Evolutionary conservation across 2,888 invertebrate species (phyloP), one percentile per base, ranked within the genome.

Genomic region (Ichneumoninae sp.): DNA sequence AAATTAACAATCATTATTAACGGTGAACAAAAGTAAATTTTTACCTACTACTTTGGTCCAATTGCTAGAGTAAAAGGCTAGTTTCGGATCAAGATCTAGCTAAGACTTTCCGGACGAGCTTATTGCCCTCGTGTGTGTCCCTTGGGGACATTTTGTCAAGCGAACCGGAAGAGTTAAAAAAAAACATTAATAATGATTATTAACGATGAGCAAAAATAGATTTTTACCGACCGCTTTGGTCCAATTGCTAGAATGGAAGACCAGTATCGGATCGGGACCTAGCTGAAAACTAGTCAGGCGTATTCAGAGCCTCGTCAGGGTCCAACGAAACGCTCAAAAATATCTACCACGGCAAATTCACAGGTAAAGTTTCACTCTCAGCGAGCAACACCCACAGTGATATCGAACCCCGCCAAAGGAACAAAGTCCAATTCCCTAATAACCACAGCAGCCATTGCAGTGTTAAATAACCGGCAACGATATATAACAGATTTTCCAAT

Each of bases 61-160:
- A 40, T 8, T 40, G 36, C 8, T 40, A 40, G 36, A 40, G 36
- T 6, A 40, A 8, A 40, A 8, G 6, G 36, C 5, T 40, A 40
- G 36, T 30, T 3, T 30, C 30, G 36, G 26, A 26, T 26, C 26
- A 26, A 26, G 1, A 26, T 26, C 26, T 26, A 26, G 26, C 1
- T 26, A 26, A 26, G 26, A 26, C 65, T 77, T 80, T 74, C 75
- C 69, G 52, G 74, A 50, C 52, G 36, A 57, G 10, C 57, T 54
- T 26, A 10, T 7, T 10, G 69, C 16, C 26, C 22, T 3, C 52
- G 57, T 54, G 66, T 1, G 22, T 40, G 8, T 8, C 16, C 40
- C 16, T 7, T 7, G n/a, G 19, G 36, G 19, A 62, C 30, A 62
- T 62, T 62, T 33, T n/a, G 7, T 4, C 62, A 62, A 30, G 7